Base-by-base conservation (phyloP, 1,140 invertebrate genomes). In the Aphaenogaster ashmeadi region DNA sequence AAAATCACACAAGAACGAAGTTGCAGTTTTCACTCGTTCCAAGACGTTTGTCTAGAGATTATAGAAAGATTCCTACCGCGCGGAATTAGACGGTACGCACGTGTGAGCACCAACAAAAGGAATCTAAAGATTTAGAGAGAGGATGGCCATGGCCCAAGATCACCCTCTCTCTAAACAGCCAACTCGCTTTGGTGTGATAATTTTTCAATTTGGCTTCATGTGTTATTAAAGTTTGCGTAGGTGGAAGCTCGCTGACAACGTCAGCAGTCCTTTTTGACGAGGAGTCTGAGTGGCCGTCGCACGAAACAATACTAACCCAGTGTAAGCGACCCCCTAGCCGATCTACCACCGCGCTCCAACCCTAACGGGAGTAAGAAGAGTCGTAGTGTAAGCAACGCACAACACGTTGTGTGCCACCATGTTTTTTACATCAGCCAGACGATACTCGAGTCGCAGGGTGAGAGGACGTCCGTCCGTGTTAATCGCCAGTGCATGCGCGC, bases 181-280 rank as follows among this genome's bases (percentile, higher is more conserved):
- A 72, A 58, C 90, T 85, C 64, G 67, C 90, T 93, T 93, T 93
- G 93, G 94, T 94, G 94, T 95, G 94, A 95, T 95, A 95, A 95
- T 95, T 95, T 95, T 95, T 94, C 94, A 95, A 95, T 95, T 95
- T 95, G 90, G 91, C 91, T 92, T 95, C 92, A 94, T 95, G 91
- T 90, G 93, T 94, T 95, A 95, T 95, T 94, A 93, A 94, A 69
- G 21, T 27, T 50, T n/a, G 41, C 90, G 87, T 75, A 58, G 58
- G 79, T 69, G 66, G 81, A 86, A 66, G 75, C 50, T 87, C 86
- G 86, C 66, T 81, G 88, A 91, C 91, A 87, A 66, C 47, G n/a
- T 54, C 90, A 81, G 90, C 89, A 91, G 92, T 93, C 91, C 85
- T 94, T 94, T 95, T 93, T 92, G 88, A 93, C 90, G 91, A 92